Evolutionary conservation across 2,113 vertebrate genomes (phyloP).

Genomic region (Poicephalus meyeri): DNA sequence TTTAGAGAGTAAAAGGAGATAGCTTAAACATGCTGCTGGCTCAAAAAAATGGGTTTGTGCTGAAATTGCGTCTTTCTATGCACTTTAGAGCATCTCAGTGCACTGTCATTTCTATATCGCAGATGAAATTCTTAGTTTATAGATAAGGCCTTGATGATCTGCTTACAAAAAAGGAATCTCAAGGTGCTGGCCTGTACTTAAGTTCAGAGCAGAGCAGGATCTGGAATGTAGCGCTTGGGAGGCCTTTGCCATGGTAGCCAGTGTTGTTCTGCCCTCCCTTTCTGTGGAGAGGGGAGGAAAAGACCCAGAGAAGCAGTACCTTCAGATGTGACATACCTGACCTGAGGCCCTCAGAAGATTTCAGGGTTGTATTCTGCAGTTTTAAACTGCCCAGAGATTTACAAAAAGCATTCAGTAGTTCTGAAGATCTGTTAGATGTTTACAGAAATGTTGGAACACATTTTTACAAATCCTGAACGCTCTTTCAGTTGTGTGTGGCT

Average conservation of each 20-base stretch:
- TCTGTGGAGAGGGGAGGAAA: too few relatives aligned
- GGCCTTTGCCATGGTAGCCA: neutral
- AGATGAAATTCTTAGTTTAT: neutral
- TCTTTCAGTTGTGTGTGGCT: neutral
- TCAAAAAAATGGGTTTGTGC: neutral
- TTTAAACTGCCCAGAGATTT: neutral
- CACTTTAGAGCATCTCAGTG: neutral
- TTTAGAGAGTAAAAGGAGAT: neutral
- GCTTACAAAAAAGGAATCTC: neutral
- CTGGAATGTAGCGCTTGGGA: neutral
- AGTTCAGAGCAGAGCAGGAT: neutral
- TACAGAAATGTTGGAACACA: neutral
- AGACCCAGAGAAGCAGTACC: neutral
- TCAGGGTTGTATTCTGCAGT: neutral
- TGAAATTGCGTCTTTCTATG: neutral
- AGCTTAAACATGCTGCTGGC: neutral
- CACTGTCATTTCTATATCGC: neutral
- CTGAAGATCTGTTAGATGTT: neutral
- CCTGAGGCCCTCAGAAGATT: neutral
- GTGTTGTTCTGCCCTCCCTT: neutral
- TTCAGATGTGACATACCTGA: neutral
- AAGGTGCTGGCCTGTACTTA: neutral
- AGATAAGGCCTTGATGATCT: neutral
- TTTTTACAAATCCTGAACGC: neutral
- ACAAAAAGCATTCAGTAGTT: neutral